phyloP scores from a whole-genome alignment of 2,797 vertebrate species.

The Delichon dasypus region DNA sequence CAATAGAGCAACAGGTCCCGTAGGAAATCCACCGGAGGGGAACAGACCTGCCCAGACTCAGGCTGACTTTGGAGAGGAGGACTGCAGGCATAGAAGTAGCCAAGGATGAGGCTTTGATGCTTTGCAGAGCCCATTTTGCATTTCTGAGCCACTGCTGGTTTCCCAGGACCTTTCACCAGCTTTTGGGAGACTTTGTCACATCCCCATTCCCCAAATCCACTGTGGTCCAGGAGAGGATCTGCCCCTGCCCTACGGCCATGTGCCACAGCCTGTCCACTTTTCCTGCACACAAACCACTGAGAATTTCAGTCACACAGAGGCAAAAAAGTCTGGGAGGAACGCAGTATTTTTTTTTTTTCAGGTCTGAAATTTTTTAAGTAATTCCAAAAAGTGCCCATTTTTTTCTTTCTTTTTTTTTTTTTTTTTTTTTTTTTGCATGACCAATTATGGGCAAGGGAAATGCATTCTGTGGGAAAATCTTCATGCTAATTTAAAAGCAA shows the following conservation, averaged over 20 bases:
- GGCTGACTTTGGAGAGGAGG: background rate
- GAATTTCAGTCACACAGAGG: rapidly evolving
- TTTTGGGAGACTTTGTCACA: background rate
- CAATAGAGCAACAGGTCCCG: background rate
- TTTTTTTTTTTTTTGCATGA: background rate
- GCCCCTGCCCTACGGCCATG: rapidly evolving
- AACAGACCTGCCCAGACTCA: background rate
- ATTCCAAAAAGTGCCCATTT: background rate
- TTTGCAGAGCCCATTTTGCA: background rate
- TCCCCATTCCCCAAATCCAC: rapidly evolving
- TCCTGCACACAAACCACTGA: background rate
- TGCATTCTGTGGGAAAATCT: background rate
- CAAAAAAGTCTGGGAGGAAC: background rate
- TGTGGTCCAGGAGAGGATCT: background rate
- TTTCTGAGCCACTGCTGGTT: background rate
- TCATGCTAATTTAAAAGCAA: background rate
- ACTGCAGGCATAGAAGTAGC: background rate
- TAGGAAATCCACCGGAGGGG: background rate
- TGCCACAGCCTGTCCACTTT: background rate
- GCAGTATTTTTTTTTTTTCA: background rate
- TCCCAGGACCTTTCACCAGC: background rate
- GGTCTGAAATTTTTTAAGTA: background rate
- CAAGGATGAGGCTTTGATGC: background rate
- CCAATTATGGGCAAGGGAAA: background rate
- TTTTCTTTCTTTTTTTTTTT: background rate